Evolutionary conservation across 2,888 invertebrate species (phyloP).

Genomic region (Acleris cristana): DNA sequence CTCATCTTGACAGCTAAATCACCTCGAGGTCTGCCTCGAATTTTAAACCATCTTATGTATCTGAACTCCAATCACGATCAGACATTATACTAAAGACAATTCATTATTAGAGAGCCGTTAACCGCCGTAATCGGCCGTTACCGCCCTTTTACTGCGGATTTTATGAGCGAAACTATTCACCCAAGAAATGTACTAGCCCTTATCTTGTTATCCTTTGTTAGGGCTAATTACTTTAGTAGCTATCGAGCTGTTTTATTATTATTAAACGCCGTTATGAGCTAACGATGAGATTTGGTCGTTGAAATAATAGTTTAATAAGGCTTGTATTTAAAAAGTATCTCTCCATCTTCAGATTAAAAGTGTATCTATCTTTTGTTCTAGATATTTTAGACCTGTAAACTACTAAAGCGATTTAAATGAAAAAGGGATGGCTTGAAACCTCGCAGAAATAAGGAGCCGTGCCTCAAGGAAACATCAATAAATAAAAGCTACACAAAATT

Average conservation of each 20-base stretch:
- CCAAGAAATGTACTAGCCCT: conserved; percentile 74
- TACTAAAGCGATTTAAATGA: too few relatives aligned
- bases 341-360: too few relatives aligned
- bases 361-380: too few relatives aligned
- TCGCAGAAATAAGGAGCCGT: too few relatives aligned
- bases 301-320: too few relatives aligned
- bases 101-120: conserved; percentile 82
- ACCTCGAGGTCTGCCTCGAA: not conserved
- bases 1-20: too few relatives aligned
- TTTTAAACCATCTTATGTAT: conserved; percentile 17
- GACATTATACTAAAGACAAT: conserved; percentile 81
- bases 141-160: conserved; percentile 83
- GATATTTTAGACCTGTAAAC: too few relatives aligned
- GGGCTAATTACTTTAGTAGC: conserved; percentile 61
- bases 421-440: too few relatives aligned
- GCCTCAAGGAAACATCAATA: too few relatives aligned
- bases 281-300: not conserved
- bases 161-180: conserved; percentile 82
- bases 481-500: too few relatives aligned
- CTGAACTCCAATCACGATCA: conserved; percentile 65
- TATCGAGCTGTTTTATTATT: conserved; percentile 32
- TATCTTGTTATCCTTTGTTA: conserved; percentile 69
- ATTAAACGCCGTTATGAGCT: not conserved
- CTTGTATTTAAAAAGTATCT: too few relatives aligned
- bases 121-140: conserved; percentile 79